phyloP scores from a whole-genome alignment of 2,113 vertebrate genomes.

The Spea multiplicata region DNA sequence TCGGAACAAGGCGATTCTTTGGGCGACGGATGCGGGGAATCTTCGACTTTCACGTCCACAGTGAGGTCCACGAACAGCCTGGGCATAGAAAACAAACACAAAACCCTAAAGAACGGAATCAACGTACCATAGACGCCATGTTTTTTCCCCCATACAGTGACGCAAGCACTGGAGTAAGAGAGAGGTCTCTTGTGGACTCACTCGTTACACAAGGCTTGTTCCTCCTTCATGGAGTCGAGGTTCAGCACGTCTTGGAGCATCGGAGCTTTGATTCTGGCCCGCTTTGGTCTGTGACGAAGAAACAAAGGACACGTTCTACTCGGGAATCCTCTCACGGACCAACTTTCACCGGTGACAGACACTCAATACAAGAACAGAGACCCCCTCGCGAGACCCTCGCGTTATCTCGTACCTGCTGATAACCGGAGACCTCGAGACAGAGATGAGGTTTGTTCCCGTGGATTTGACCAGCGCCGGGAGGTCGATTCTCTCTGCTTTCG shows the following conservation, averaged over 20 bases:
- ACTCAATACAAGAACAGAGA: neutral
- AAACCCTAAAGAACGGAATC: no score
- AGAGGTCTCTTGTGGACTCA: slow-evolving; percentile 54
- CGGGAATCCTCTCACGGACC: no score
- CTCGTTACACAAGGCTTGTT: slow-evolving; percentile 66
- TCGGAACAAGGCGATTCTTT: slow-evolving; percentile 28
- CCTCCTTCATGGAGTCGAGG: slow-evolving; percentile 69
- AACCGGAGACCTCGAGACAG: neutral
- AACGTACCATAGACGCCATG: neutral
- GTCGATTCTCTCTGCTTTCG: slow-evolving; percentile 33
- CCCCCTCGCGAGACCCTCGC: no score
- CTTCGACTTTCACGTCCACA: slow-evolving; percentile 24
- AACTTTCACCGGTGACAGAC: neutral
- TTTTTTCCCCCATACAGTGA: no score
- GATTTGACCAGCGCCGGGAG: neutral
- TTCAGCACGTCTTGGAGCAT: slow-evolving; percentile 76
- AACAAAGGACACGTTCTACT: neutral
- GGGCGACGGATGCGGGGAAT: neutral
- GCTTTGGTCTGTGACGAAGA: slow-evolving; percentile 62
- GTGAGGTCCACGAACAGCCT: slow-evolving; percentile 32
- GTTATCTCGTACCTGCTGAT: slow-evolving; percentile 24
- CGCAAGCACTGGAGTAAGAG: neutral
- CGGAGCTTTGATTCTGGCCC: slow-evolving; percentile 82
- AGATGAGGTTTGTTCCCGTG: slow-evolving; percentile 10
- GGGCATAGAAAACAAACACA: neutral